A percentile compares a stretch with the other conserved stretches of the same genome.
These are phyloP conservation scores for Tautogolabrus adspersus DNA, from an alignment of 2,113 vertebrate species.

Conservation along the genomic window DNA sequence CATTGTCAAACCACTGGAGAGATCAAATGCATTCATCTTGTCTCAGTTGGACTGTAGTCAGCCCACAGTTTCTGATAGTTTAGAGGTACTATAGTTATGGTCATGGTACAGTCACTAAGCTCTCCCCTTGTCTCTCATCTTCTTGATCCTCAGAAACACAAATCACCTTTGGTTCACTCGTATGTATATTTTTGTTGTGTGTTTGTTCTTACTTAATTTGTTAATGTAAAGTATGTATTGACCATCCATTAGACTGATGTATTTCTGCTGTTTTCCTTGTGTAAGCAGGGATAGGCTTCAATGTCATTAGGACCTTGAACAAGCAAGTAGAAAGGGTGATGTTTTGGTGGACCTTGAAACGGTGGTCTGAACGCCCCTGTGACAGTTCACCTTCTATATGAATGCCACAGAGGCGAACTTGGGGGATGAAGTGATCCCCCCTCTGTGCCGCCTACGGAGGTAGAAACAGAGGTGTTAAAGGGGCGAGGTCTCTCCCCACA, in stretches of 20 bases:
- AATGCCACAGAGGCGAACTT: too few relatives aligned
- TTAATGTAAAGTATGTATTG: conserved; percentile 4
- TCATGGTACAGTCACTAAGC: conserved; percentile 17
- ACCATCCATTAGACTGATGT: neutral
- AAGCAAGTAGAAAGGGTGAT: neutral
- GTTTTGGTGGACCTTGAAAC: too few relatives aligned
- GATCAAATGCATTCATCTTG: conserved; percentile 41
- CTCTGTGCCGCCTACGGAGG: too few relatives aligned
- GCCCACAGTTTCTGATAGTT: conserved; percentile 32
- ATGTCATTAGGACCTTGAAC: neutral
- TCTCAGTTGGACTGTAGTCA: conserved; percentile 40
- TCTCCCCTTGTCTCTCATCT: conserved; percentile 10
- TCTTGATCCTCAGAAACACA: conserved; percentile 15
- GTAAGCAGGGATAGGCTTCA: neutral
- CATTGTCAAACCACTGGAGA: conserved; percentile 49
- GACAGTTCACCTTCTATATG: too few relatives aligned
- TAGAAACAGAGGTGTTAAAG: too few relatives aligned
- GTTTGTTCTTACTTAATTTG: conserved; percentile 5
- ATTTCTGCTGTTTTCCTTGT: neutral
- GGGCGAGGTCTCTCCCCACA: too few relatives aligned
- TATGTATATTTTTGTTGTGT: neutral
- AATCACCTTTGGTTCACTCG: neutral
- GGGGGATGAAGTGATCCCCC: too few relatives aligned
- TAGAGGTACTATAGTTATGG: conserved; percentile 33
- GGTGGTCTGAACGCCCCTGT: too few relatives aligned